These are phyloP conservation scores for Ceratothoa steindachneri DNA, from an alignment of 2,888 invertebrate species.

Conservation along the genomic window DNA sequence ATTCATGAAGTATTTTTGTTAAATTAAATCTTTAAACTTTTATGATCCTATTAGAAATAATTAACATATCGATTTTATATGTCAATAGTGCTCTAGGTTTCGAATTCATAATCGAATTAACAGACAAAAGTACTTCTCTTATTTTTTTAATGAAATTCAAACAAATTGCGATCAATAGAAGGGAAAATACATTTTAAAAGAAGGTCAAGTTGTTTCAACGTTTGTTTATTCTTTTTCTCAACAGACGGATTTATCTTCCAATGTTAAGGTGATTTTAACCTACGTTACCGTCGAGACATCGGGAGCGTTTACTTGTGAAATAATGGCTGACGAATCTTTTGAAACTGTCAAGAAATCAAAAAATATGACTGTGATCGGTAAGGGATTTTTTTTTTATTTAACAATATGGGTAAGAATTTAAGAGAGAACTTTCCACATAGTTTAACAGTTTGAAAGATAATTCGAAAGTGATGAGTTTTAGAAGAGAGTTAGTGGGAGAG, in stretches of 20 bases:
- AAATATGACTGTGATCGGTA: constrained; percentile 43
- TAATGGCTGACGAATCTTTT: constrained; percentile 43
- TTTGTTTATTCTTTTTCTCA: constrained; percentile 19
- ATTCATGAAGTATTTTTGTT: no score
- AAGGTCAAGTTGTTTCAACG: not conserved
- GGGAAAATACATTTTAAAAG: not conserved
- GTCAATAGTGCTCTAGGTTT: no score
- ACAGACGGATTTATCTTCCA: constrained; percentile 15
- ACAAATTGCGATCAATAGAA: not conserved
- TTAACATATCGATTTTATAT: no score
- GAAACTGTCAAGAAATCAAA: constrained; percentile 31
- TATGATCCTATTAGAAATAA: no score
- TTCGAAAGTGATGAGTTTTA: no score
- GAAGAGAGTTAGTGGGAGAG: no score
- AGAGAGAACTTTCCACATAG: no score
- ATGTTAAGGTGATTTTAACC: constrained; percentile 24
- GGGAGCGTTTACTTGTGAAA: constrained; percentile 35
- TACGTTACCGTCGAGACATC: constrained; percentile 22
- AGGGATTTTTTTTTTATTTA: constrained; percentile 7
- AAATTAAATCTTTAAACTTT: no score
- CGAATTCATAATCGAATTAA: no score
- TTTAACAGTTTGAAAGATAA: not conserved
- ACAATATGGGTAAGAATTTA: not conserved
- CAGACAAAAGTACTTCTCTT: no score
- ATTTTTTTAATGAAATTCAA: no score